Evolutionary conservation across 2,888 invertebrate species (phyloP).

Genomic region (Acrobasis suavella): DNA sequence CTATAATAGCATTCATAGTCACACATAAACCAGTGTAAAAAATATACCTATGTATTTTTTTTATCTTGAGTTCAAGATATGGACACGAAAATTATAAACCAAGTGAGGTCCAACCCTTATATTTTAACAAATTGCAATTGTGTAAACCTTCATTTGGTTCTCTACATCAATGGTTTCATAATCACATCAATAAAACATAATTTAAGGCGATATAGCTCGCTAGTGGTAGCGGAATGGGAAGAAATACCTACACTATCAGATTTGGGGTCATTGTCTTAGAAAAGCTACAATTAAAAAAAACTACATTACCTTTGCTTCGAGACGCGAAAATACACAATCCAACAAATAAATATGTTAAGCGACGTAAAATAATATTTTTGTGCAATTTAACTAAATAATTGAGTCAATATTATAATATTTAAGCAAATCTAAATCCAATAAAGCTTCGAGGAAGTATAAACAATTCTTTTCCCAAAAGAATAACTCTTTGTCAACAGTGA

Average conservation of each 20-base stretch:
- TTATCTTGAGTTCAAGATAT: not conserved
- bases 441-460: slow-evolving; percentile 65
- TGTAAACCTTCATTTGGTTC: slow-evolving; percentile 20
- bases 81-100: not conserved
- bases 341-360: slow-evolving; percentile 8
- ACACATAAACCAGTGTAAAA: not conserved
- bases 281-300: slow-evolving; percentile 3
- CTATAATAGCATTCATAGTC: too few relatives aligned
- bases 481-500: slow-evolving; percentile 62
- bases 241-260: slow-evolving; percentile 4
- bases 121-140: slow-evolving; percentile 22
- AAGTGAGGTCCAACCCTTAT: slow-evolving; percentile 9
- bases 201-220: slow-evolving; percentile 44
- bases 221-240: slow-evolving; percentile 33
- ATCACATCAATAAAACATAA: slow-evolving; percentile 59
- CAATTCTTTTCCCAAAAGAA: slow-evolving; percentile 80
- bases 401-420: slow-evolving; percentile 7
- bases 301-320: slow-evolving; percentile 28
- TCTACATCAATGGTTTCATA: slow-evolving; percentile 73
- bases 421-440: slow-evolving; percentile 45
- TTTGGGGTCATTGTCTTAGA: slow-evolving; percentile 4
- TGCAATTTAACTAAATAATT: slow-evolving; percentile 13
- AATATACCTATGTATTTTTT: not conserved
- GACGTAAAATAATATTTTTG: slow-evolving; percentile 3
- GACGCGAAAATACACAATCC: slow-evolving; percentile 19